A percentile compares a stretch with the other conserved stretches of the same genome.
Conservation (phyloP, 2,113 vertebrate species). For the Calidris pygmaea region DNA sequence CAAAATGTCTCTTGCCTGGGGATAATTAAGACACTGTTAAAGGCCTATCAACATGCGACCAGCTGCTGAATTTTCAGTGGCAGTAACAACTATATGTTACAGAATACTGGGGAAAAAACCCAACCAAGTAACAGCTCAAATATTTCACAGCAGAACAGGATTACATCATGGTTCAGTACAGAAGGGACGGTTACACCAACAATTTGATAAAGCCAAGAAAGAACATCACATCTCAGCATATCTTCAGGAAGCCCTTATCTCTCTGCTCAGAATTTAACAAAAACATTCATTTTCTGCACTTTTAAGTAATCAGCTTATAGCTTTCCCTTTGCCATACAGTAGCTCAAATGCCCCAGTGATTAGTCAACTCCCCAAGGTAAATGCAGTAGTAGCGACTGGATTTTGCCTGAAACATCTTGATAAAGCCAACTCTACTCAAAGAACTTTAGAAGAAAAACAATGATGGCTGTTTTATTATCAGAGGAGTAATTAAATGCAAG, state of each 20-base stretch:
- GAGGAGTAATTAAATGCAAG: slow-evolving; percentile 6
- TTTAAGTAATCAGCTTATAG: slow-evolving; percentile 26
- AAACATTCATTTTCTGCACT: neutral
- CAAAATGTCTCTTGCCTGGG: neutral
- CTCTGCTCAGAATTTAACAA: slow-evolving; percentile 1
- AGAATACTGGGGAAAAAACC: neutral
- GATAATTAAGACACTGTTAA: neutral
- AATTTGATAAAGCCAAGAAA: neutral
- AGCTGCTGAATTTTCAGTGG: neutral
- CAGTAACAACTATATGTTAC: neutral
- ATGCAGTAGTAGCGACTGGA: neutral
- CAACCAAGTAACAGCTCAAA: neutral
- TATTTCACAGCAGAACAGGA: neutral
- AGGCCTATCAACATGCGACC: neutral
- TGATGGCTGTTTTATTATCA: neutral
- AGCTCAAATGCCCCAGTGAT: slow-evolving; percentile 6
- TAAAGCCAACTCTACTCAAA: slow-evolving; percentile 18
- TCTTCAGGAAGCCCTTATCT: slow-evolving; percentile 34
- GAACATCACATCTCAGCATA: neutral
- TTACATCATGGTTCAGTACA: neutral
- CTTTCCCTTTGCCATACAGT: neutral
- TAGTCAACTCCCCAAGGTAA: neutral
- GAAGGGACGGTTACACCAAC: neutral
- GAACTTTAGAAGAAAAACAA: neutral
- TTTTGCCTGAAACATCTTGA: slow-evolving; percentile 18